Evolutionary conservation across 1,140 invertebrate genomes (phyloP).

Genomic region (Bombus sylvicola): DNA sequence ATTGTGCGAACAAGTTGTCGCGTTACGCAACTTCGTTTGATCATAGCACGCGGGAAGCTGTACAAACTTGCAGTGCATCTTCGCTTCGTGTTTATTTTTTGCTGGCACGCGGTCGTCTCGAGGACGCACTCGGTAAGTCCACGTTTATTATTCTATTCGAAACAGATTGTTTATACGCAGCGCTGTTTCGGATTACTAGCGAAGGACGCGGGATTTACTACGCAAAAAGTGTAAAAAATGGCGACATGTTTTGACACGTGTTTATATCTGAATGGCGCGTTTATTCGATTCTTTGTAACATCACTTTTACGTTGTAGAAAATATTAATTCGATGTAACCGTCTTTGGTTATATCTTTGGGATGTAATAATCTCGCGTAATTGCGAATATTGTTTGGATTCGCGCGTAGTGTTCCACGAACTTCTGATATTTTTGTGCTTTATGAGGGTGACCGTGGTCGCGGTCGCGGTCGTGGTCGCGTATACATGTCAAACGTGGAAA

Average conservation of each 20-base stretch:
- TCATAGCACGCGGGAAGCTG: slow-evolving; percentile 32
- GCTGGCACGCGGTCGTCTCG: slow-evolving; percentile 7
- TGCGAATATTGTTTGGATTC: not conserved
- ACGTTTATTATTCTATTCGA: not conserved
- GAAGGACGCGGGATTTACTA: not conserved
- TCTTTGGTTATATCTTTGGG: too few relatives aligned
- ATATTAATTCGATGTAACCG: not conserved
- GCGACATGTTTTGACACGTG: slow-evolving; percentile 9
- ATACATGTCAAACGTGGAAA: not conserved
- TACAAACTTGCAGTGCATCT: slow-evolving; percentile 24
- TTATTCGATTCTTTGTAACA: not conserved
- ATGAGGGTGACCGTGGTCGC: too few relatives aligned
- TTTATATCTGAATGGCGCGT: too few relatives aligned
- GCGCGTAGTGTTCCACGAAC: not conserved
- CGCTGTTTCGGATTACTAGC: not conserved
- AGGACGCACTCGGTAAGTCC: slow-evolving; percentile 55
- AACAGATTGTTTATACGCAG: not conserved
- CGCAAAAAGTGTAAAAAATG: slow-evolving; percentile 2
- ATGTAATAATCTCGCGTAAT: not conserved
- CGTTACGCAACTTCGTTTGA: slow-evolving; percentile 41
- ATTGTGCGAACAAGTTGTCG: slow-evolving; percentile 43
- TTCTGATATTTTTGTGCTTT: not conserved
- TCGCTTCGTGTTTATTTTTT: not conserved
- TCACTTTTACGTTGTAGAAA: too few relatives aligned
- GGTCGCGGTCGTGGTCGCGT: not conserved